phyloP scores from a whole-genome alignment of 2,888 invertebrate genomes.

The Phymatocera aterrima region DNA sequence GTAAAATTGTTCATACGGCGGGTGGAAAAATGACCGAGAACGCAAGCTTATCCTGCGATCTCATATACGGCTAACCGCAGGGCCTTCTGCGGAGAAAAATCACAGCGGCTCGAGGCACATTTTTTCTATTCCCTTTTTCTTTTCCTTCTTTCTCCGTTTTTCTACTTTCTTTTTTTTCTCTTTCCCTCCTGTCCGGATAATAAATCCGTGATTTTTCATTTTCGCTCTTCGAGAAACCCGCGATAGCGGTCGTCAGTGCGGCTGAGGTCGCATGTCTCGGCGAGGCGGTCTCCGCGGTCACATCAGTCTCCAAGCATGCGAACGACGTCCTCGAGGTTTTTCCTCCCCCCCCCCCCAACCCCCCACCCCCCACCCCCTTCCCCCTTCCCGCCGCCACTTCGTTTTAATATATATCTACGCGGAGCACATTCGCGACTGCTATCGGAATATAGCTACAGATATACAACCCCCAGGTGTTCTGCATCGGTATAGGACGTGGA shows the following conservation, averaged over 20 bases:
- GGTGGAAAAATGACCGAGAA: not conserved
- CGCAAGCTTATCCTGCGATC: not conserved
- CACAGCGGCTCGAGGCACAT: not conserved
- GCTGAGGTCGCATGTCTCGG: slow-evolving; percentile 71
- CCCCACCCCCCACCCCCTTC: too few species aligned
- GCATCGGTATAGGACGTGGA: not conserved
- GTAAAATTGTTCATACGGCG: not conserved
- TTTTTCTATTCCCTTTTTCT: not conserved
- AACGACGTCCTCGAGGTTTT: slow-evolving; percentile 60
- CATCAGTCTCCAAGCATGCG: slow-evolving; percentile 74
- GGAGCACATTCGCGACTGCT: slow-evolving; percentile 9
- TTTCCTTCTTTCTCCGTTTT: not conserved
- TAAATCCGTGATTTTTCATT: slow-evolving; percentile 46
- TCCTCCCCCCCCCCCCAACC: too few species aligned
- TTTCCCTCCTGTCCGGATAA: slow-evolving; percentile 12
- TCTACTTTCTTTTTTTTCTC: not conserved
- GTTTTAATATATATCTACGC: slow-evolving; percentile 60
- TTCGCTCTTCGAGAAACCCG: slow-evolving; percentile 39
- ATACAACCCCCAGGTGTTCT: slow-evolving; percentile 15
- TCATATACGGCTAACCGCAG: not conserved
- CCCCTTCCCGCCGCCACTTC: too few species aligned
- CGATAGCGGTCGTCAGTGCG: slow-evolving; percentile 30
- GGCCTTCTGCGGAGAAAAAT: slow-evolving; percentile 9
- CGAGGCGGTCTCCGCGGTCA: slow-evolving; percentile 73
- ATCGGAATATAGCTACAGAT: slow-evolving; percentile 39